Evolutionary conservation across 64 coral and sea anemone genomes (phyloP).

Genomic region (Astreopora myriophthalma): DNA sequence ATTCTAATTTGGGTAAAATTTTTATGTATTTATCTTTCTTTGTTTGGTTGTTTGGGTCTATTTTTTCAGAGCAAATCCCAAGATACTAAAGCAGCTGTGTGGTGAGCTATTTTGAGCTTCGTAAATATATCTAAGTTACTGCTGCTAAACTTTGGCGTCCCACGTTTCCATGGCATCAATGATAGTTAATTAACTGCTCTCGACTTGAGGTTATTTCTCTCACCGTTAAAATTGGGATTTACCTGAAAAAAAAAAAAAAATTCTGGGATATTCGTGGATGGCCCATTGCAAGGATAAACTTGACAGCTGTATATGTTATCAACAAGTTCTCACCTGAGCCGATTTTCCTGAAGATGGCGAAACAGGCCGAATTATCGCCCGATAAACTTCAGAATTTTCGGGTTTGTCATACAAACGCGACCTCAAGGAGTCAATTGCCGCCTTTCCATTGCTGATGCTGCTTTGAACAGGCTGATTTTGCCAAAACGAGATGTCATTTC

Average conservation of each 20-base stretch:
- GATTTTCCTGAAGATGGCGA: conserved; percentile 14
- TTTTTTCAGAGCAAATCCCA: too few species aligned
- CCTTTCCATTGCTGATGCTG: conserved; percentile 54
- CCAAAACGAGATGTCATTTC: conserved; percentile 1
- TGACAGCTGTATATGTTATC: background rate
- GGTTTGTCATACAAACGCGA: conserved; percentile 86
- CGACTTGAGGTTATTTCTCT: background rate
- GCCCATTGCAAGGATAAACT: background rate
- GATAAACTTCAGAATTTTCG: conserved; percentile 95
- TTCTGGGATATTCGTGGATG: background rate
- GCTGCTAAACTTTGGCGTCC: background rate
- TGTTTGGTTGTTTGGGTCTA: too few species aligned
- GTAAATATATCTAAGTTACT: too few species aligned
- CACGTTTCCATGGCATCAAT: conserved; percentile 29
- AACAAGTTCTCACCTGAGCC: conserved; percentile 46
- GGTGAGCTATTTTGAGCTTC: too few species aligned
- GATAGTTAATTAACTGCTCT: background rate
- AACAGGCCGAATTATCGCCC: conserved; percentile 69
- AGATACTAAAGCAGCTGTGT: too few species aligned
- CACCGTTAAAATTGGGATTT: background rate
- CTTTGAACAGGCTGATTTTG: conserved; percentile 57
- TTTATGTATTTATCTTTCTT: too few species aligned
- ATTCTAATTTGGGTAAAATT: too few species aligned
- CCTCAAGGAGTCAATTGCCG: conserved; percentile 74
- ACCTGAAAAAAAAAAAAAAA: background rate